Evolutionary conservation across 2,888 invertebrate genomes (phyloP), one percentile per base, ranked within the genome.

Genomic region (Laothoe populi): DNA sequence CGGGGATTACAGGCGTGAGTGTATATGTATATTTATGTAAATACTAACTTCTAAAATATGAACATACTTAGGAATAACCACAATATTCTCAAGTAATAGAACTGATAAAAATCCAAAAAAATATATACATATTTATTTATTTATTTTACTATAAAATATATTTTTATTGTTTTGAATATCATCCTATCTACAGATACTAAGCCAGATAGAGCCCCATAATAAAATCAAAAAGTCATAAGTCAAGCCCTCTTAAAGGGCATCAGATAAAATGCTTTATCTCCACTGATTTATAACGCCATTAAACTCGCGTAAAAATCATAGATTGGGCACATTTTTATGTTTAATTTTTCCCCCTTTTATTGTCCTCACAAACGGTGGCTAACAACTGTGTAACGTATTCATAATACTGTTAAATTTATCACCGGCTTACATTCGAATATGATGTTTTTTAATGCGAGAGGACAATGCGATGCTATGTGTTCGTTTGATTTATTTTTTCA

Each of bases 231-330:
- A 65, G 71, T 70, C 73, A 74, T 78, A 76, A 69, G 75, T 81
- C 77, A 80, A 65, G 66, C 45, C 61, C 67, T 46, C 59, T 69
- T 49, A 59, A 63, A 63, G 59, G 62, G 59, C 62, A 63, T 79
- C 78, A 74, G 80, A 82, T 84, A 83, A 77, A 79, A 74, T 79
- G 71, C 68, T 75, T 85, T 82, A 84, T 85, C 81, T 75, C 66
- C 66, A 59, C 70, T 83, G 86, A 88, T 88, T 88, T 88, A 88
- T 85, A 73, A 72, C 70, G 72, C 78, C 79, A 87, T 86, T 86
- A 86, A 82, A 82, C 73, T 74, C 75, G 66, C 71, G 76, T 81
- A 82, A 87, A 83, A 86, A 84, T 84, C 81, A 84, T 79, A 82
- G 81, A 78, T 78, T 70, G 69, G 66, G 49, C 74, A 71, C 71